A percentile compares a stretch with the other conserved stretches of the same genome.
phyloP scores from a whole-genome alignment of 2,888 invertebrate species.

The Melanotus villosus region DNA sequence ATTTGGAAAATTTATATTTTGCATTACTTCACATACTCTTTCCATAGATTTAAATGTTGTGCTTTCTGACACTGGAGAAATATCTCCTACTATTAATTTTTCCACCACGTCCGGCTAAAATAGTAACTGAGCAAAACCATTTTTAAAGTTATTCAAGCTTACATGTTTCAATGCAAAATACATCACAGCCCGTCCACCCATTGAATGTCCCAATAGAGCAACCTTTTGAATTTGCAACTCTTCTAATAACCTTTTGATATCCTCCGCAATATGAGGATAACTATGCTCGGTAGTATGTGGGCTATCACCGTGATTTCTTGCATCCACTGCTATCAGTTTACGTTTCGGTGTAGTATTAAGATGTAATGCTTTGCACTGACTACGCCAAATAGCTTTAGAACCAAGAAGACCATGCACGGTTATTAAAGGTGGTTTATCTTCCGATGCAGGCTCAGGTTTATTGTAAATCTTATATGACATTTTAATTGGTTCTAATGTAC shows the following conservation, averaged over 20 bases:
- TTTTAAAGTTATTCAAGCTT: conserved; percentile 51
- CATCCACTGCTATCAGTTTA: conserved; percentile 86
- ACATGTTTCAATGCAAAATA: conserved; percentile 82
- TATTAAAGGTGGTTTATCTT: conserved; percentile 85
- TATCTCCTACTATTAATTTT: conserved; percentile 80
- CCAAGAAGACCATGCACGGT: conserved; percentile 91
- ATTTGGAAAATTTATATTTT: conserved; percentile 73
- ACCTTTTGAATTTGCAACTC: conserved; percentile 76
- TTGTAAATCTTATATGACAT: conserved; percentile 80
- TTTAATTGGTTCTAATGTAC: conserved; percentile 58
- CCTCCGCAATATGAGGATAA: conserved; percentile 82
- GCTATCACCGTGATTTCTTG: conserved; percentile 96
- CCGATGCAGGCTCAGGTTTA: no score
- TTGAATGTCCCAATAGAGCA: conserved; percentile 89
- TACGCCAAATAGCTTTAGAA: conserved; percentile 89
- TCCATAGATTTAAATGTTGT: conserved; percentile 76
- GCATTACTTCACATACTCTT: conserved; percentile 78
- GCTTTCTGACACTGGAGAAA: conserved; percentile 77
- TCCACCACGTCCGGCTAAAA: conserved; percentile 73
- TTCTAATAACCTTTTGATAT: conserved; percentile 78
- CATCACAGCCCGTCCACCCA: conserved; percentile 96
- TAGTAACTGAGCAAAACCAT: not conserved
- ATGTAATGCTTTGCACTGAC: conserved; percentile 80
- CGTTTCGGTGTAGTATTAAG: conserved; percentile 76
- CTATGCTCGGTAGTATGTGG: conserved; percentile 82